Evolutionary conservation across 1,140 invertebrate genomes (phyloP).

Genomic region (Solenopsis fugax): DNA sequence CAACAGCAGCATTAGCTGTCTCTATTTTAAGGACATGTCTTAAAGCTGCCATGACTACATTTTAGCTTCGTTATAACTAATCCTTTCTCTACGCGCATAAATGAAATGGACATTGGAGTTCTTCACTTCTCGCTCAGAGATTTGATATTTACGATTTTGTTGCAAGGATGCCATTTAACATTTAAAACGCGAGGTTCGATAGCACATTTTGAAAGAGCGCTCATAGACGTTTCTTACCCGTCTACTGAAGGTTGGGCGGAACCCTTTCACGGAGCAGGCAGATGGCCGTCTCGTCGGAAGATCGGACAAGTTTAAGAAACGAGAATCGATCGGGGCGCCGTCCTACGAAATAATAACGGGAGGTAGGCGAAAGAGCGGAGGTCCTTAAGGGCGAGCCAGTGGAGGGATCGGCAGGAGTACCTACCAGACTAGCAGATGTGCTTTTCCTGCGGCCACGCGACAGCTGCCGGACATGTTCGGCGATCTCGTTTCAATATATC

Average conservation of each 20-base stretch:
- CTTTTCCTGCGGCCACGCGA: slow-evolving; percentile 69
- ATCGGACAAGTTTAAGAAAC: slow-evolving; percentile 5
- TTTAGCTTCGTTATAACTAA: too few relatives aligned
- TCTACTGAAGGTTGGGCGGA: background rate
- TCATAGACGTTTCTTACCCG: background rate
- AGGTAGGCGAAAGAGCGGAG: slow-evolving; percentile 44
- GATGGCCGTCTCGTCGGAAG: slow-evolving; percentile 63
- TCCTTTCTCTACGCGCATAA: too few relatives aligned
- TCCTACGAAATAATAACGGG: slow-evolving; percentile 65
- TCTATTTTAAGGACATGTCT: too few relatives aligned
- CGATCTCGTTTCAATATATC: slow-evolving; percentile 62
- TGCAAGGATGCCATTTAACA: background rate
- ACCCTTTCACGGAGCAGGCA: slow-evolving; percentile 48
- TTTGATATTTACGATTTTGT: background rate
- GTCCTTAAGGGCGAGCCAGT: slow-evolving; percentile 45
- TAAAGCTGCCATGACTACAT: too few relatives aligned
- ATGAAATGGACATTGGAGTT: background rate
- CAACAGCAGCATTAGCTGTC: too few relatives aligned
- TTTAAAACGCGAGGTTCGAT: background rate
- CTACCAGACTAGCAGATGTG: slow-evolving; percentile 67
- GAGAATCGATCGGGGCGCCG: slow-evolving; percentile 49
- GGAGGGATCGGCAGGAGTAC: slow-evolving; percentile 46
- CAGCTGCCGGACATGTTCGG: slow-evolving; percentile 69
- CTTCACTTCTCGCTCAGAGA: background rate
- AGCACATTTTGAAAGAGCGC: background rate